phyloP scores from a whole-genome alignment of 2,888 invertebrate genomes.

The Phania funesta region DNA sequence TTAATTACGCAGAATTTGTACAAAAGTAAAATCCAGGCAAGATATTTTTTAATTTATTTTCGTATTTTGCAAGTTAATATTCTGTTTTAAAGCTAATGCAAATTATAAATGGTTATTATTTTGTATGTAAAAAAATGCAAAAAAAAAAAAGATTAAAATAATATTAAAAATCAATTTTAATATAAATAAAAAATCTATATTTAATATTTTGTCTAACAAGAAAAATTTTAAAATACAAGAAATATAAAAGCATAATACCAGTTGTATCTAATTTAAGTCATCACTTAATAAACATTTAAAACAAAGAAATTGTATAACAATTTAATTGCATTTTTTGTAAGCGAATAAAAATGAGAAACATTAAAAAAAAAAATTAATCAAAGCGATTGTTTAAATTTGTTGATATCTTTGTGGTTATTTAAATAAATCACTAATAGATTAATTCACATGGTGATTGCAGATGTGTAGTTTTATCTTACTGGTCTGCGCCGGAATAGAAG shows the following conservation, averaged over 20 bases:
- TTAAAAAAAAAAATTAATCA: slow-evolving; percentile 8
- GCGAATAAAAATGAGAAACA: slow-evolving; percentile 35
- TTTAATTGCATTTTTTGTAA: slow-evolving; percentile 67
- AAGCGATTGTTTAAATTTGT: slow-evolving; percentile 8
- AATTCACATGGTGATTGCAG: no score
- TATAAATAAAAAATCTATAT: slow-evolving; percentile 47
- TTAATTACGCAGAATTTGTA: slow-evolving; percentile 40
- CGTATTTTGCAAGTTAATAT: slow-evolving; percentile 41
- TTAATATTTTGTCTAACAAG: slow-evolving; percentile 50
- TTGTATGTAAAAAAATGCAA: slow-evolving; percentile 32
- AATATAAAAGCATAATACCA: slow-evolving; percentile 5
- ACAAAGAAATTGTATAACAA: slow-evolving; percentile 65
- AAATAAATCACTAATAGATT: not conserved
- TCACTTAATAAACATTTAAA: slow-evolving; percentile 43
- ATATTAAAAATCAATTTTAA: slow-evolving; percentile 50
- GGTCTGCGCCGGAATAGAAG: not conserved
- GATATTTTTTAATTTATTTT: slow-evolving; percentile 15
- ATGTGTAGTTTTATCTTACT: no score
- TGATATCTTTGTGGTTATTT: no score
- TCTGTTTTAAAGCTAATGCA: slow-evolving; percentile 12
- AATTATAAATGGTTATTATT: slow-evolving; percentile 19
- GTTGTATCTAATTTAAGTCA: slow-evolving; percentile 46
- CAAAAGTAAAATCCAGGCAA: slow-evolving; percentile 31
- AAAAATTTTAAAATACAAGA: not conserved
- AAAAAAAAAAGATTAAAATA: slow-evolving; percentile 10